phyloP scores from a whole-genome alignment of 2,113 vertebrate species.

The Colistium nudipinnis region DNA sequence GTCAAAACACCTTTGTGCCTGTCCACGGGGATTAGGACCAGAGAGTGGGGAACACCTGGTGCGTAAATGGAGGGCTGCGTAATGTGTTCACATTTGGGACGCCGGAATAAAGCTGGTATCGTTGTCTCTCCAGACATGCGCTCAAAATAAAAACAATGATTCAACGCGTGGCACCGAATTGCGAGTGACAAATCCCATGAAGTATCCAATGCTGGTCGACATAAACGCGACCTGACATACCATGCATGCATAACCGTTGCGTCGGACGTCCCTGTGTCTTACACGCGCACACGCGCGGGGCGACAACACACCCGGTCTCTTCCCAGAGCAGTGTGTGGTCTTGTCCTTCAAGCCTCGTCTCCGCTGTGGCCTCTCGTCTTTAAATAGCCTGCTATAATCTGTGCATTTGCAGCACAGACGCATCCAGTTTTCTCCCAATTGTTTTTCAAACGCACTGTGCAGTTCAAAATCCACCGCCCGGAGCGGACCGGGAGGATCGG shows the following conservation, averaged over 20 bases:
- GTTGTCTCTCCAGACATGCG: constrained; percentile 31
- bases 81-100: constrained; percentile 14
- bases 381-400: constrained; percentile 65
- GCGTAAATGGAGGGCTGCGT: constrained; percentile 17
- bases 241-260: constrained; percentile 21
- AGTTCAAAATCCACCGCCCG: constrained; percentile 7
- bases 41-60: constrained; percentile 52
- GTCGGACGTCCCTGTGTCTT: background rate
- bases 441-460: constrained; percentile 24
- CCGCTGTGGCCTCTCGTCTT: constrained; percentile 58
- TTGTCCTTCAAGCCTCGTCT: constrained; percentile 61
- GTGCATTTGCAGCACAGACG: constrained; percentile 55
- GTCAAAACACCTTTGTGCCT: constrained; percentile 28
- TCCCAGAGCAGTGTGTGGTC: constrained; percentile 67
- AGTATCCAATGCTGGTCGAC: no score
- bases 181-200: constrained; percentile 56
- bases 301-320: constrained; percentile 1
- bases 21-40: constrained; percentile 22
- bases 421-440: constrained; percentile 38
- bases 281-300: background rate
- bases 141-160: constrained; percentile 16
- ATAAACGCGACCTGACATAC: constrained; percentile 8
- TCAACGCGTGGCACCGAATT: constrained; percentile 22
- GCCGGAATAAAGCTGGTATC: constrained; percentile 50
- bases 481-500: constrained; percentile 8